Conservation (phyloP, 2,888 invertebrate species). For the Athrips mouffetella region DNA sequence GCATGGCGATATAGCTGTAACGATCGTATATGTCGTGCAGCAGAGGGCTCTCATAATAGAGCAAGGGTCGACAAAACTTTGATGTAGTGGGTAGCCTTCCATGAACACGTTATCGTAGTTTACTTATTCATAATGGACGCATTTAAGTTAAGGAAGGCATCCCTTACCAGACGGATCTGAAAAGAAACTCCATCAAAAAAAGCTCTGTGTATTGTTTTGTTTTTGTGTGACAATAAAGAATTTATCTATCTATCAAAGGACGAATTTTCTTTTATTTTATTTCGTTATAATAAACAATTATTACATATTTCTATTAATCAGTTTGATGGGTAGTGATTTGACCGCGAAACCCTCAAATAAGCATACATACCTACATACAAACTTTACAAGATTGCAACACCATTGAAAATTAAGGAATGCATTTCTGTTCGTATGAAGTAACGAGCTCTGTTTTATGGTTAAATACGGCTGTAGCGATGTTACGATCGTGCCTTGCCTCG, state of each 20-base stretch:
- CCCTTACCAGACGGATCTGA: background rate
- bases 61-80: conserved; percentile 64
- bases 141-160: conserved; percentile 1
- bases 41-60: conserved; percentile 60
- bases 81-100: conserved; percentile 48
- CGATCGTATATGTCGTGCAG: conserved; percentile 45
- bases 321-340: too few relatives aligned
- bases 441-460: background rate
- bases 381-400: too few relatives aligned
- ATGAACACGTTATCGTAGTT: conserved; percentile 43
- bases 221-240: background rate
- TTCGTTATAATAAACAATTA: too few relatives aligned
- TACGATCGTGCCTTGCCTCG: conserved; percentile 11
- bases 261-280: background rate
- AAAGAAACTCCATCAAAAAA: background rate
- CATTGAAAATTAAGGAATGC: background rate
- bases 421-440: background rate
- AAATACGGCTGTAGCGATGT: background rate
- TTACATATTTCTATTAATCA: too few relatives aligned
- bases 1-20: conserved; percentile 48
- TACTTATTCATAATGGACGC: conserved; percentile 41
- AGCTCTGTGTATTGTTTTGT: too few relatives aligned
- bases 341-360: too few relatives aligned
- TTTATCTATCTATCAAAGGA: background rate
- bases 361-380: too few relatives aligned